A percentile compares a stretch with the other conserved stretches of the same genome.
phyloP scores from a whole-genome alignment of 2,113 vertebrate species.

The Toxostoma redivivum region DNA sequence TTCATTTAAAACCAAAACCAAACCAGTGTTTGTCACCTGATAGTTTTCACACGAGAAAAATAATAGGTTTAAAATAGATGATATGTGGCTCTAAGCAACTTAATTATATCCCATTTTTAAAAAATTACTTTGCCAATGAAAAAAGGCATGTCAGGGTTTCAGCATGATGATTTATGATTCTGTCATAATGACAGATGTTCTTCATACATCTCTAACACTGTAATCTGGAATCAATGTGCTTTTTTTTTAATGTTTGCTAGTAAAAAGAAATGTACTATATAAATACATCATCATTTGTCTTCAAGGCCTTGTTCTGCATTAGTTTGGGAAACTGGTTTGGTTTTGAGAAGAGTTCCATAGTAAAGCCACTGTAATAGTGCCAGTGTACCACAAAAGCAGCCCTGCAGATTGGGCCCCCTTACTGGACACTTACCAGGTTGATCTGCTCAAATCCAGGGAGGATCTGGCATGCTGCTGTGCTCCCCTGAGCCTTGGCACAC shows the following conservation, averaged over 20 bases:
- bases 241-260: background rate
- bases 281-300: background rate
- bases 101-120: conserved; percentile 22
- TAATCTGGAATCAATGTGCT: conserved; percentile 1
- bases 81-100: background rate
- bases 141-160: conserved; percentile 6
- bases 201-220: background rate
- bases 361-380: background rate
- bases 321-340: background rate
- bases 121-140: background rate
- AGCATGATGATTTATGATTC: conserved; percentile 21
- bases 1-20: background rate
- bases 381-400: background rate
- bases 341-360: background rate
- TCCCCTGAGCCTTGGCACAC: background rate
- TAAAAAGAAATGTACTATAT: background rate
- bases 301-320: background rate
- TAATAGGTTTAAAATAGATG: background rate
- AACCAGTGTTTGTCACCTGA: background rate
- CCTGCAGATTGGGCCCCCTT: background rate
- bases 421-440: background rate
- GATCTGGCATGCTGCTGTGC: background rate
- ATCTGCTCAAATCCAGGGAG: background rate
- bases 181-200: conserved; percentile 55
- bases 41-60: background rate